Conservation (phyloP, 2,797 vertebrate genomes). For the Sebastes nivosus region DNA sequence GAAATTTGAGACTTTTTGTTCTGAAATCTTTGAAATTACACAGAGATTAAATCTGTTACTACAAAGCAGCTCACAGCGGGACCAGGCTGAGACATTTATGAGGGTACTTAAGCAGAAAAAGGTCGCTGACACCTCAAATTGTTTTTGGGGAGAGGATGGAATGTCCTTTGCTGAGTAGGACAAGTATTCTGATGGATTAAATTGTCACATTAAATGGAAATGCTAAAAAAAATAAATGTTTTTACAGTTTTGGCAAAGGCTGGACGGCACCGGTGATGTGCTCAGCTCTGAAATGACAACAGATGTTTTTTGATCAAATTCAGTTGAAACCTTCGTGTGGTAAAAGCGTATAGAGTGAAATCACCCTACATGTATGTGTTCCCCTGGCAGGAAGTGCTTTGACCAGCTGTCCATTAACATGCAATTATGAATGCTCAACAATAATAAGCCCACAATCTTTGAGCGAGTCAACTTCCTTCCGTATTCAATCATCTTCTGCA, state of each 20-base stretch:
- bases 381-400: background rate
- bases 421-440: conserved; percentile 22
- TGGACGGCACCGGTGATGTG: background rate
- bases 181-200: conserved; percentile 2
- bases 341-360: background rate
- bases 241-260: background rate
- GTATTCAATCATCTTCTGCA: conserved; percentile 18
- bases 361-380: background rate
- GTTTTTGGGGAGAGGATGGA: background rate
- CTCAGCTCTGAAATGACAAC: background rate
- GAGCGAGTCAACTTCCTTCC: conserved; percentile 28
- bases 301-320: background rate
- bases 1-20: background rate
- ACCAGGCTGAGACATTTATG: conserved; percentile 53
- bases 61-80: conserved; percentile 53
- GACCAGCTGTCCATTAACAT: conserved; percentile 42
- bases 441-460: conserved; percentile 38
- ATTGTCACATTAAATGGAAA: conserved; percentile 17
- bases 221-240: background rate
- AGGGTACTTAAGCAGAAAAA: conserved; percentile 44
- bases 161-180: conserved; percentile 37
- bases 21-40: conserved; percentile 16
- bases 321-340: background rate
- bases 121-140: conserved; percentile 30
- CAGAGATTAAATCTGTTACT: conserved; percentile 5